Evolutionary conservation across 2,113 vertebrate genomes (phyloP).

Genomic region (Aleadryas rufinucha): DNA sequence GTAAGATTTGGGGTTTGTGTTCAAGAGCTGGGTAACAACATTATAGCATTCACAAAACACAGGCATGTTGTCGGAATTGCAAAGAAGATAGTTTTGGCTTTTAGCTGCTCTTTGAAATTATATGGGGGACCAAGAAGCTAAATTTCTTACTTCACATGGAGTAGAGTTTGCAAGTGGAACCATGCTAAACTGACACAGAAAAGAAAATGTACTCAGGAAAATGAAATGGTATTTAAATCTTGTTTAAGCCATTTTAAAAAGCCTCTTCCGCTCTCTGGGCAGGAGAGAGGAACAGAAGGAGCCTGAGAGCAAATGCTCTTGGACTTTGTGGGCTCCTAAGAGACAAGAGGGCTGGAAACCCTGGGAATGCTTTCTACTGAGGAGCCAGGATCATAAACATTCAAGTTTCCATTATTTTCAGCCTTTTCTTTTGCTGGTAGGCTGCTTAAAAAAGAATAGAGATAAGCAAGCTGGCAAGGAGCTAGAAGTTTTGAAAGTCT

Average conservation of each 20-base stretch:
- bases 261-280: background rate
- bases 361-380: background rate
- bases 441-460: background rate
- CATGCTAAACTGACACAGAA: background rate
- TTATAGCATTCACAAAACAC: background rate
- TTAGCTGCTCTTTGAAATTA: background rate
- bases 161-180: background rate
- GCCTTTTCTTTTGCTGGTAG: background rate
- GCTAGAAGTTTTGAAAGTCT: background rate
- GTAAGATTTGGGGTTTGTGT: background rate
- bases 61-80: background rate
- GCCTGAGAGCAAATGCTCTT: background rate
- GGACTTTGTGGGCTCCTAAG: background rate
- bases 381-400: background rate
- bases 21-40: background rate
- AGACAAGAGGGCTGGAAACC: background rate
- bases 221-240: background rate
- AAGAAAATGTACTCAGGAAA: background rate
- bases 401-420: background rate
- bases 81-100: background rate
- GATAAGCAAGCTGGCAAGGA: conserved; percentile 7
- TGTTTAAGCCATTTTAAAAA: background rate
- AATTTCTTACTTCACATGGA: background rate
- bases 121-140: background rate
- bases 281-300: background rate